Conservation (phyloP, 2,888 invertebrate species). For the Xanthorhoe designata region DNA sequence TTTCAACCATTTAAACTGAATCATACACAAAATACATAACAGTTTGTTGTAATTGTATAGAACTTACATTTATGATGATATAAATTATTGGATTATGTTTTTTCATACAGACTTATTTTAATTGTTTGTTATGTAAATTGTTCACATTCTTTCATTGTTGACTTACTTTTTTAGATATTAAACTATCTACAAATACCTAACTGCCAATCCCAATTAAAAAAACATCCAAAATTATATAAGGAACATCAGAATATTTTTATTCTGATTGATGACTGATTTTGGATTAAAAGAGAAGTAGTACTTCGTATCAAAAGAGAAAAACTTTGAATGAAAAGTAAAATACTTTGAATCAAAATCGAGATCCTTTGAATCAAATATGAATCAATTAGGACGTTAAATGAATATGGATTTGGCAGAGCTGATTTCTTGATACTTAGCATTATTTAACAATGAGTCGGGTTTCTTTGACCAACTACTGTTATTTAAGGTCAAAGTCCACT, state of each 20-base stretch:
- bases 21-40: constrained; percentile 5
- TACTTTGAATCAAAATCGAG: too few species aligned
- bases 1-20: too few species aligned
- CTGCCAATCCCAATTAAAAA: constrained; percentile 2
- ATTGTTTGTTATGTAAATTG: background rate
- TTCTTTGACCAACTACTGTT: constrained; percentile 50
- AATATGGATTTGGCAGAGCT: constrained; percentile 2
- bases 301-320: too few species aligned
- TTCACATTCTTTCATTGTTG: background rate
- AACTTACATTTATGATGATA: too few species aligned
- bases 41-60: too few species aligned
- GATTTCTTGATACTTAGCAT: constrained; percentile 50
- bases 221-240: too few species aligned
- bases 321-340: too few species aligned
- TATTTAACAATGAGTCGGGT: constrained; percentile 78
- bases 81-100: too few species aligned
- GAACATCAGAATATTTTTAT: background rate
- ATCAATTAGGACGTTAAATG: background rate
- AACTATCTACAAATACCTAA: background rate
- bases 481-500: constrained; percentile 27
- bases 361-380: too few species aligned
- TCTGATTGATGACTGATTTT: too few species aligned
- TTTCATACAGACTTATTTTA: background rate
- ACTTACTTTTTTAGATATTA: too few species aligned
- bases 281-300: too few species aligned